These are phyloP conservation scores for Orthonyx spaldingii DNA, from an alignment of 2,113 vertebrate species.

Conservation along the genomic window DNA sequence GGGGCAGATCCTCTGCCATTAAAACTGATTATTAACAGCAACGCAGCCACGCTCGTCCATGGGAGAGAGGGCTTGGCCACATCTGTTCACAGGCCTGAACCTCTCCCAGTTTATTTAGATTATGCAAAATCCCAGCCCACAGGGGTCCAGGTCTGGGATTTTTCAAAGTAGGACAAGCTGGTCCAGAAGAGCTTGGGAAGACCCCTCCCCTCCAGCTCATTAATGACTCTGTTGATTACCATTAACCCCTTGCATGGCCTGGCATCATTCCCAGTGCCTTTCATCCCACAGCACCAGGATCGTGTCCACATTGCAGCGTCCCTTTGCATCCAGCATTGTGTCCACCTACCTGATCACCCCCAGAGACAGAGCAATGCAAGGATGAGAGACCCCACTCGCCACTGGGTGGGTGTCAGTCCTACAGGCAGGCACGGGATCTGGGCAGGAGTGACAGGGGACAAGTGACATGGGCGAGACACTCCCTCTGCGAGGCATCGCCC, in stretches of 20 bases:
- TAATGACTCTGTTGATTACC: not conserved
- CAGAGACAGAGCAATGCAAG: not conserved
- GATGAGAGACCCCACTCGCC: not conserved
- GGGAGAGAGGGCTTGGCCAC: not conserved
- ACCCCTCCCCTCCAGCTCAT: not conserved
- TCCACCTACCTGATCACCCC: too few relatives aligned
- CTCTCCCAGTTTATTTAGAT: not conserved
- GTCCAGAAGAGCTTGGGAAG: not conserved
- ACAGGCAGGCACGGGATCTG: not conserved
- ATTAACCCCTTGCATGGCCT: not conserved
- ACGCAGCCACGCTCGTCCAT: fast-evolving
- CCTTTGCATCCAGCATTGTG: not conserved
- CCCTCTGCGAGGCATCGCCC: not conserved
- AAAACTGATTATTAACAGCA: not conserved
- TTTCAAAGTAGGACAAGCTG: not conserved
- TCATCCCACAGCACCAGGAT: not conserved
- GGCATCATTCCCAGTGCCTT: not conserved
- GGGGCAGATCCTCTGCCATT: not conserved
- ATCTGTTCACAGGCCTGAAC: not conserved
- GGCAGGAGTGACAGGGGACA: not conserved
- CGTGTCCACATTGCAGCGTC: not conserved
- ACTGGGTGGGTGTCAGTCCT: not conserved
- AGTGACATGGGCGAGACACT: not conserved
- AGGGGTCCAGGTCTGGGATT: not conserved
- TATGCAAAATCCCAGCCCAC: not conserved